Evolutionary conservation across 2,797 vertebrate species (phyloP).

Genomic region (Melanogrammus aeglefinus): DNA sequence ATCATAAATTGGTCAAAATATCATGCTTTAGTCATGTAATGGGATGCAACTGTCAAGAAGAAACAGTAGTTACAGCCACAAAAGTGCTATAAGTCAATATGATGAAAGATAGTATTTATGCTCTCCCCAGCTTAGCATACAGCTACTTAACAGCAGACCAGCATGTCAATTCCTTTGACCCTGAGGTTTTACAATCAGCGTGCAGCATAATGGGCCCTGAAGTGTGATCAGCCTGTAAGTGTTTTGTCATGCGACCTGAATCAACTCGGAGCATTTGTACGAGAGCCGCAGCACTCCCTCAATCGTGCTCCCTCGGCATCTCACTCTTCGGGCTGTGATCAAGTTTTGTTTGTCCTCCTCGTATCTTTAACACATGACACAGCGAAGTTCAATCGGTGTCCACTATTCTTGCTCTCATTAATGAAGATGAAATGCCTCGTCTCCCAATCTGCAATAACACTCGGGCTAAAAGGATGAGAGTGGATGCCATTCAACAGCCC

Average conservation of each 20-base stretch:
- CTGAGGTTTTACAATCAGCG: not conserved
- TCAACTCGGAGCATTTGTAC: not conserved
- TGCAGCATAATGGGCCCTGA: not conserved
- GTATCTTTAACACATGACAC: not conserved
- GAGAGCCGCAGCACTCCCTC: not conserved
- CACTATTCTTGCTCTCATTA: not conserved
- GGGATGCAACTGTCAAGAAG: not conserved
- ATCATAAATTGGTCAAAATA: not conserved
- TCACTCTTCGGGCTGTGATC: not conserved
- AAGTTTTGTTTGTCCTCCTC: not conserved
- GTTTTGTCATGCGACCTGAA: not conserved
- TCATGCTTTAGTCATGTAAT: not conserved
- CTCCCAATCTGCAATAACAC: not conserved
- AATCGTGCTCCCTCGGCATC: not conserved
- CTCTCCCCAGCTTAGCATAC: not conserved
- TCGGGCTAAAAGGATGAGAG: not conserved
- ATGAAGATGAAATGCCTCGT: not conserved
- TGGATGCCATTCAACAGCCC: conserved; percentile 72
- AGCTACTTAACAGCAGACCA: not conserved
- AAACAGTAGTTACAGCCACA: not conserved
- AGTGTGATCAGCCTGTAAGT: not conserved
- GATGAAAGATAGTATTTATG: not conserved
- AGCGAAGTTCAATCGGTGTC: not conserved
- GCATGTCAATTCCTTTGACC: not conserved
- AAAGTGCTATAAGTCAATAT: not conserved